Base-by-base conservation (phyloP, 1,140 invertebrate genomes). In the Theocolax elegans region DNA sequence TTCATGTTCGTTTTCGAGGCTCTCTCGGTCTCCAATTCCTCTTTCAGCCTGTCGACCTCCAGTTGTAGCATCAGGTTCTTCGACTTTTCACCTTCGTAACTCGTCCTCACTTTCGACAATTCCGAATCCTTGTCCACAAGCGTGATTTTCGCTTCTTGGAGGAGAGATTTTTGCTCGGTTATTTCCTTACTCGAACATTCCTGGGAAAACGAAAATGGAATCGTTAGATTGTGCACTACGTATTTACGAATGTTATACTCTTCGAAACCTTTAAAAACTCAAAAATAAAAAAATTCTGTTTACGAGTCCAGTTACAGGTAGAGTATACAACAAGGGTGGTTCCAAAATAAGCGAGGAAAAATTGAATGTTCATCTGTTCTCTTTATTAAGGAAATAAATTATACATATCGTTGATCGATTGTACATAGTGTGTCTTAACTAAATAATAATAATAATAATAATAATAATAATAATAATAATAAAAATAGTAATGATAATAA, bases 121-220 rank as follows among this genome's bases (percentile, higher is more conserved):
- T 85, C 83, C 2, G 71, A 76, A 13, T 51, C 79, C 13, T 77
- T 72, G 8, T 67, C 46, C 0, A 59, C 68, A 6, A 83, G 46
- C 51, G 78, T 77, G 7, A 70, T 66, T 0, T 62, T 77, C 0
- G 72, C 23, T 46, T 83, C 85, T 70, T 87, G 85, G 25, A 89
- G 66, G 0, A 86, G 81, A 6, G 79, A 77, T 17, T 77, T 75
- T 31, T 89, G 65, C 17, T 82, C 74, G 17, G 75, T 78, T 40
- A 88, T 87, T 71, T 89, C 83, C 60, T 84, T 81, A 0, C 76
- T 79, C 1, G 88, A 81, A 10, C 74, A 75, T 72, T 83, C 79
- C 84, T 85, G 75, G 19, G 19, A 53, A 76, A 40, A 42, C 54
- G 75, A 51, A 54, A 31, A 40, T 35, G 10, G 4, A 35, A 35